Percentiles rank a stretch among this genome's conserved stretches.
phyloP scores from a whole-genome alignment of 2,797 vertebrate genomes.

The Rhyacichthys aspro region DNA sequence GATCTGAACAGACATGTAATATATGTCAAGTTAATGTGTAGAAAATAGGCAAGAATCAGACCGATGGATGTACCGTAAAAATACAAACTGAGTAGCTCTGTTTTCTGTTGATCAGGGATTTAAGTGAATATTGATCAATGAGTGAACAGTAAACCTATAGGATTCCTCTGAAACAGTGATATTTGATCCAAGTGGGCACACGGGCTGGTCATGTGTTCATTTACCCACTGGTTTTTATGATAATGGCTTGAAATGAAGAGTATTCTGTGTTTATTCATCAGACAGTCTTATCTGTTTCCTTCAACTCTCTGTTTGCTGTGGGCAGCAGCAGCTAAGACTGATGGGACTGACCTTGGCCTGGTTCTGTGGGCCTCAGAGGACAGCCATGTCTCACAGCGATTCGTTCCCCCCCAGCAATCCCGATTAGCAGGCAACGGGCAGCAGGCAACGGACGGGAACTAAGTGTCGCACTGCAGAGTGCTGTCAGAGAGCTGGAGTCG shows the following conservation, averaged over 20 bases:
- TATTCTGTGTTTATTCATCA: slow-evolving; percentile 34
- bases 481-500: slow-evolving; percentile 45
- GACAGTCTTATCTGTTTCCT: slow-evolving; percentile 50
- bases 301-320: slow-evolving; percentile 55
- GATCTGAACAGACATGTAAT: slow-evolving; percentile 24
- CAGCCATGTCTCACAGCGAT: slow-evolving; percentile 55
- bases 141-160: too few species aligned
- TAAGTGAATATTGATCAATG: too few species aligned
- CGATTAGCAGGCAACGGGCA: slow-evolving; percentile 60
- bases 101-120: too few species aligned
- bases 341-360: slow-evolving; percentile 74
- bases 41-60: slow-evolving; percentile 19
- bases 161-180: too few species aligned
- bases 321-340: slow-evolving; percentile 53
- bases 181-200: too few species aligned
- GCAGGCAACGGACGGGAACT: slow-evolving; percentile 50
- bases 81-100: background rate
- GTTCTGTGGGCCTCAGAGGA: slow-evolving; percentile 64
- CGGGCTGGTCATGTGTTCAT: too few species aligned
- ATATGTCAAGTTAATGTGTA: slow-evolving; percentile 35
- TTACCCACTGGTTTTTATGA: too few species aligned
- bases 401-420: slow-evolving; percentile 60
- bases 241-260: slow-evolving; percentile 41
- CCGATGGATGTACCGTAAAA: background rate
- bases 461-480: slow-evolving; percentile 73